A percentile compares a stretch with the other conserved stretches of the same genome.
Conservation (phyloP, 2,797 vertebrate genomes). For the Hydrophis major region DNA sequence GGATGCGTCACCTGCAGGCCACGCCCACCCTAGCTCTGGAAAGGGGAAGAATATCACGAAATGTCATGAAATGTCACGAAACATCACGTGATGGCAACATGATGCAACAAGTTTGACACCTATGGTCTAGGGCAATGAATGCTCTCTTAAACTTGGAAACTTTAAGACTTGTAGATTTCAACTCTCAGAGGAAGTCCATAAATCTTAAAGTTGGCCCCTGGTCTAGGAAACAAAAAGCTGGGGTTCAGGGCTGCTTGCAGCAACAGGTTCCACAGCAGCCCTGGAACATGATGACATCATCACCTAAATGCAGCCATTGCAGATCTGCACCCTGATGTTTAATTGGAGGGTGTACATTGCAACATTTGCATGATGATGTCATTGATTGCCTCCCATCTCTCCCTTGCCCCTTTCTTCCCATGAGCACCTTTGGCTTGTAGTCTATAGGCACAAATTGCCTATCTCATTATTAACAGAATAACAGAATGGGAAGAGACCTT, state of each 20-base stretch:
- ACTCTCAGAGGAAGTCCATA: background rate
- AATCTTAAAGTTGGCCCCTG: background rate
- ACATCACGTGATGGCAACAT: rapidly evolving
- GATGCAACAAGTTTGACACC: no score
- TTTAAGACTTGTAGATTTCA: background rate
- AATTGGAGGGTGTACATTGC: background rate
- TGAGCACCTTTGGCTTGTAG: background rate
- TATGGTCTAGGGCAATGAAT: no score
- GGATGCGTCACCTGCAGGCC: no score
- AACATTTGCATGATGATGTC: background rate
- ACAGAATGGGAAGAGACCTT: background rate
- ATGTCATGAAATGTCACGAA: no score
- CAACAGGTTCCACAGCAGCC: background rate
- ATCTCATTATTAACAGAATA: background rate
- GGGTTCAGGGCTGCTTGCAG: background rate
- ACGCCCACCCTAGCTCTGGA: no score
- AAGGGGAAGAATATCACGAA: no score
- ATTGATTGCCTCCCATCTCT: background rate
- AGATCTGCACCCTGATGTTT: background rate
- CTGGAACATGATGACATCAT: background rate
- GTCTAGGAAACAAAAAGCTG: background rate
- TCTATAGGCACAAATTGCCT: background rate
- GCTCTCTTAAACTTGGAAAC: no score
- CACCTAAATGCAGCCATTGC: background rate
- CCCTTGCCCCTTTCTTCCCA: background rate